Percentiles rank a stretch among this genome's conserved stretches.
phyloP scores from a whole-genome alignment of 92 coral and sea anemone genomes.

The Nematostella vectensis region DNA sequence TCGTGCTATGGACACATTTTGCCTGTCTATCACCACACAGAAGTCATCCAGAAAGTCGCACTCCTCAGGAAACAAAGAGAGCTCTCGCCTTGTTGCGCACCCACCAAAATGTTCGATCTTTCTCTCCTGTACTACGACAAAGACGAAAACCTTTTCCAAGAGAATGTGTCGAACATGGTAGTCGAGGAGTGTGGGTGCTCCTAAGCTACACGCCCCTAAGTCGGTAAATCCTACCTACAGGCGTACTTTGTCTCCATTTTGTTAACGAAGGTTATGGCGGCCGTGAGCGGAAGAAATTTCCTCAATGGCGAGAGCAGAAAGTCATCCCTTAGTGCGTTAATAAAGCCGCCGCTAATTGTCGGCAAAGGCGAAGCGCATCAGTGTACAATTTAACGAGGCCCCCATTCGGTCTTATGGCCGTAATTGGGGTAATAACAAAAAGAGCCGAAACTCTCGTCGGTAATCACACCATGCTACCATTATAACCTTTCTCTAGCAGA shows the following conservation, averaged over 20 bases:
- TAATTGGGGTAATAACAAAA: no score
- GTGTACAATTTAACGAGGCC: no score
- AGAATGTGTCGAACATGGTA: constrained; percentile 33
- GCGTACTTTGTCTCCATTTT: background rate
- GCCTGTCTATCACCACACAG: constrained; percentile 25
- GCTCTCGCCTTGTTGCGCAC: constrained; percentile 53
- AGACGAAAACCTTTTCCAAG: constrained; percentile 19
- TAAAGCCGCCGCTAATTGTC: no score
- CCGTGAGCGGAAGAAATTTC: background rate
- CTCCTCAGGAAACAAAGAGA: background rate
- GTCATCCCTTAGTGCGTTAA: no score
- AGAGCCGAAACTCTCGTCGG: no score
- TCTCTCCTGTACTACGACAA: constrained; percentile 50
- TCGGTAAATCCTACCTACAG: background rate
- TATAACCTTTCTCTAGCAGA: no score
- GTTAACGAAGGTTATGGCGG: no score
- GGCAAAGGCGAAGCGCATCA: no score
- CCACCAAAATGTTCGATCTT: constrained; percentile 31
- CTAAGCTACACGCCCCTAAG: constrained; percentile 2
- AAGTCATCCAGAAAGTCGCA: constrained; percentile 25
- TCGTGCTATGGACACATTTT: constrained; percentile 28
- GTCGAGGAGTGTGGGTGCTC: constrained; percentile 55
- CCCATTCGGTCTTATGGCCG: no score
- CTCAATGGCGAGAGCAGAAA: no score
- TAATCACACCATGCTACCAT: no score